A percentile compares a stretch with the other conserved stretches of the same genome.
phyloP scores from a whole-genome alignment of 64 coral and sea anemone species.

The Porites australiensis region DNA sequence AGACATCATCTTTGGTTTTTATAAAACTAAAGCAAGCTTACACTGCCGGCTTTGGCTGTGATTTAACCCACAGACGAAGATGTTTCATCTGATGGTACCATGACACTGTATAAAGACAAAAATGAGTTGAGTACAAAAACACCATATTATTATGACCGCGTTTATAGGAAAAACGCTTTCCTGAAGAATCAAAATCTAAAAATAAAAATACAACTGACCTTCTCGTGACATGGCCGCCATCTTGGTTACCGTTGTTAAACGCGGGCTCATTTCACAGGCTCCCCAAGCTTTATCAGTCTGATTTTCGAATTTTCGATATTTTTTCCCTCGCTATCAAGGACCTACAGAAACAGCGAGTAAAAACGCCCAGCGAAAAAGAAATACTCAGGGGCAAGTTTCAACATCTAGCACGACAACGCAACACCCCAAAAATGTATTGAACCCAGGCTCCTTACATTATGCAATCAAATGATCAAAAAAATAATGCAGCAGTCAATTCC shows the following conservation, averaged over 20 bases:
- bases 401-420: no score
- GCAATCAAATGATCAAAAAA: no score
- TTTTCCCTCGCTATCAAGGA: no score
- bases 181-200: background rate
- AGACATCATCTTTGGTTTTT: background rate
- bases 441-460: no score
- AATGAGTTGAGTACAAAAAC: background rate
- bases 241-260: background rate
- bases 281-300: no score
- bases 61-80: background rate
- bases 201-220: background rate
- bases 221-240: background rate
- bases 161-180: background rate
- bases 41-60: background rate
- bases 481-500: no score
- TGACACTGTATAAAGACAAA: background rate
- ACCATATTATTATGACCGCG: background rate
- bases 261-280: background rate
- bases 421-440: no score
- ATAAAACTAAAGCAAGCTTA: background rate
- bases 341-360: no score
- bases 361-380: no score
- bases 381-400: no score
- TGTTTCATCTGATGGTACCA: background rate
- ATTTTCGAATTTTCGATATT: no score